Evolutionary conservation across 2,888 invertebrate genomes (phyloP).

Genomic region (Lithodes maja): DNA sequence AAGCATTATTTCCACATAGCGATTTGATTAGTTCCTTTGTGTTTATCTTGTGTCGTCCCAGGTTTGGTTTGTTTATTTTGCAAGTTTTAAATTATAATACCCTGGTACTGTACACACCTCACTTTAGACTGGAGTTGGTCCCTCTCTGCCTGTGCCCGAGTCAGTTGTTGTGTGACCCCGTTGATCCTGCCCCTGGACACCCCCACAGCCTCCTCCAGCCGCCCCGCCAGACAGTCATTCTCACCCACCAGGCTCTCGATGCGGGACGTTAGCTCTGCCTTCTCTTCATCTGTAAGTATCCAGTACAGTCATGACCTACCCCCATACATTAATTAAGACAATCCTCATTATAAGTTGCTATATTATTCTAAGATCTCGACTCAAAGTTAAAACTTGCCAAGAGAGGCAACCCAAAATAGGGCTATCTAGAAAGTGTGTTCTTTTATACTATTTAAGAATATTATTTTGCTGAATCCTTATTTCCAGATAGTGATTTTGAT

Average conservation of each 20-base stretch:
- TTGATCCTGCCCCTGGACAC: conserved; percentile 50
- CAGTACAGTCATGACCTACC: too few relatives aligned
- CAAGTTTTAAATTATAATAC: background rate
- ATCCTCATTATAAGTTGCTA: background rate
- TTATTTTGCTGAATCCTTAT: too few relatives aligned
- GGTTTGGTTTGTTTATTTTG: too few relatives aligned
- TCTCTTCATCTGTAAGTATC: conserved; percentile 32
- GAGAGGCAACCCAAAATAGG: too few relatives aligned
- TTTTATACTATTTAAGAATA: too few relatives aligned
- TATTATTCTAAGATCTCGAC: background rate
- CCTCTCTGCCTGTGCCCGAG: conserved; percentile 38
- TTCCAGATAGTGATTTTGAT: too few relatives aligned
- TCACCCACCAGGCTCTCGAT: conserved; percentile 40
- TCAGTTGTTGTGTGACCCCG: conserved; percentile 35
- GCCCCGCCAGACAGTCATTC: conserved; percentile 53
- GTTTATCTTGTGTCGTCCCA: too few relatives aligned
- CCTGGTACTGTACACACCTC: conserved; percentile 12
- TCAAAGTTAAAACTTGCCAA: too few relatives aligned
- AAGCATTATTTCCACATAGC: too few relatives aligned
- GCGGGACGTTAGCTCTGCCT: conserved; percentile 39
- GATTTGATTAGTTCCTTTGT: too few relatives aligned
- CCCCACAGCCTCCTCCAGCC: conserved; percentile 54
- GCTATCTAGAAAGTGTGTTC: too few relatives aligned
- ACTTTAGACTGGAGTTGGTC: conserved; percentile 52
- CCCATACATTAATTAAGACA: too few relatives aligned